Base-by-base conservation (phyloP, 2,113 vertebrate species). In the Chloebia gouldiae region DNA sequence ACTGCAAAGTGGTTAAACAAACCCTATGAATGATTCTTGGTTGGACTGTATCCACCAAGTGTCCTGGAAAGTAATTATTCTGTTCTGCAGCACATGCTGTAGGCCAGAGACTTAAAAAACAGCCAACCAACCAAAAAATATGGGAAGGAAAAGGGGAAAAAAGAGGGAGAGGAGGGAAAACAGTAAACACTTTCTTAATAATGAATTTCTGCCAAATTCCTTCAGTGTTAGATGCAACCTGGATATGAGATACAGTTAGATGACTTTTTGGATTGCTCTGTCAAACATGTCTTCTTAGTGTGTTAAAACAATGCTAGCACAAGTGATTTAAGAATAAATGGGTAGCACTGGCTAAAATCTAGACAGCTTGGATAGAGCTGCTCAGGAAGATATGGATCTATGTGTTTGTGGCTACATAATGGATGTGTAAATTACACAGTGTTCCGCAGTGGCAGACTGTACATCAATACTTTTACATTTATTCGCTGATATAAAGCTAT, bases 381-480 rank as follows among this genome's bases (percentile, higher is more conserved):
- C 54, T 87, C 39, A 31, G 71, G 60, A 59, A 88, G 68, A 72
- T 59, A 54, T 20, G 64, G 64, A 95, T 94, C 90, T 95, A 25
- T 86, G 86, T 83, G 79, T 59, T 87, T 93, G 70, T 81, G 70
- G 65, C 73, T 85, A 81, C 37, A 64, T 91, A 94, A 95, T 79
- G 75, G 68, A 76, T 82, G 53, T 69, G 70, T 94, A 85, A 96
- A 90, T 90, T 79, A 87, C 39, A 35, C 59, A 69, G 22, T 79
- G 73, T 93, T 85, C 72, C 42, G 9, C 40, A 78, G 59, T 95
- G 66, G 33, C 89, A 95, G 60, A 76, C 73, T 85, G 71, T 79
- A 72, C 70, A 59, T 95, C 86, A 79, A 82, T 92, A 81, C 59
- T 84, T 86, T 57, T 79, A 66, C 37, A 87, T 88, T 84, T 96